A percentile compares a stretch with the other conserved stretches of the same genome.
Conservation (phyloP, 2,888 invertebrate species). For the Norana najaformis region DNA sequence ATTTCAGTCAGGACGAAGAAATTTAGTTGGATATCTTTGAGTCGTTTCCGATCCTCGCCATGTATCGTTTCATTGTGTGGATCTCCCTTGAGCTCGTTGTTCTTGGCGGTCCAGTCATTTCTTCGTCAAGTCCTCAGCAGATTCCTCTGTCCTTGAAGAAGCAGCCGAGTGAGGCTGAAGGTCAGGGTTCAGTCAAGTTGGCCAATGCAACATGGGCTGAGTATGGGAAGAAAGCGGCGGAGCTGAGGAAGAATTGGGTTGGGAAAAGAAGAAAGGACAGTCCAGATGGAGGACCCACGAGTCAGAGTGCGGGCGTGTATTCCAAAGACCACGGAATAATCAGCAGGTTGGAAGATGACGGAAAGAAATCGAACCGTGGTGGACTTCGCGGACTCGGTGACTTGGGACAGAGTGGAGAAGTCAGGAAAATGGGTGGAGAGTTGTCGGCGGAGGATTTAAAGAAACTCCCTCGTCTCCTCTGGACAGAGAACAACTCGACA, state of each 20-base stretch:
- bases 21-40: neutral
- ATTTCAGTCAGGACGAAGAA: neutral
- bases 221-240: neutral
- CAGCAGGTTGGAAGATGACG: no score
- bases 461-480: neutral
- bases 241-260: neutral
- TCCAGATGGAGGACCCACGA: neutral
- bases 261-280: neutral
- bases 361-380: neutral
- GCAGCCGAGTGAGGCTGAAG: neutral
- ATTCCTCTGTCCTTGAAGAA: neutral
- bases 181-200: neutral
- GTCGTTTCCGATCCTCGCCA: neutral
- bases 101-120: neutral
- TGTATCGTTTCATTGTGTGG: neutral
- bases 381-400: neutral
- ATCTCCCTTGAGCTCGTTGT: neutral
- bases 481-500: neutral
- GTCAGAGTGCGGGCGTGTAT: neutral
- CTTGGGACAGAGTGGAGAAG: neutral
- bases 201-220: no score
- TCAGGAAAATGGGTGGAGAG: neutral
- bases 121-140: neutral
- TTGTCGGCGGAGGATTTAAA: neutral
- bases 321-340: no score